Evolutionary conservation across 2,888 invertebrate species (phyloP).

Genomic region (Diaprepes abbreviatus): DNA sequence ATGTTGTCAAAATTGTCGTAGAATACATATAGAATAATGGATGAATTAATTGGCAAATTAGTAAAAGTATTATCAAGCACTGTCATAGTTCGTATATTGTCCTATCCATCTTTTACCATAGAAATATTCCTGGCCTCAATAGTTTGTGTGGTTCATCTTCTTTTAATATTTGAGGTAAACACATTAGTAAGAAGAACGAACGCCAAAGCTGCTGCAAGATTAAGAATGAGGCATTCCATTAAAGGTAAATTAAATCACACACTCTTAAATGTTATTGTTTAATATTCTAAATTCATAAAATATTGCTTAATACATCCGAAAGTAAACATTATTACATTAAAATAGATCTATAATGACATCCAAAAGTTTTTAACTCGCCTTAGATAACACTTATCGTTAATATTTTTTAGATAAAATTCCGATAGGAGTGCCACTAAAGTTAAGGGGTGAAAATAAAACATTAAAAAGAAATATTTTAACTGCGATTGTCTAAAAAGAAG

Average conservation of each 20-base stretch:
- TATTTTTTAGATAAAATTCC: constrained; percentile 16
- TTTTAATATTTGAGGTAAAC: constrained; percentile 58
- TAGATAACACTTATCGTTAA: background rate
- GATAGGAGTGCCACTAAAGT: constrained; percentile 9
- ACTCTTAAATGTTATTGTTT: no score
- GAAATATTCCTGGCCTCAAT: constrained; percentile 58
- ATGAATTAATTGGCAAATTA: constrained; percentile 54
- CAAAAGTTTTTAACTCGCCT: background rate
- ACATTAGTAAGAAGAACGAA: constrained; percentile 54
- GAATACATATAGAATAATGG: constrained; percentile 55
- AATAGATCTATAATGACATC: no score
- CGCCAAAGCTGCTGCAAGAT: constrained; percentile 51
- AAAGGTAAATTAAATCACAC: no score
- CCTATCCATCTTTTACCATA: constrained; percentile 60
- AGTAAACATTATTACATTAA: no score
- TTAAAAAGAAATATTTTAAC: constrained; percentile 19
- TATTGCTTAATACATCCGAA: no score
- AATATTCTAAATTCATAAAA: no score
- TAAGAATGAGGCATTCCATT: constrained; percentile 50
- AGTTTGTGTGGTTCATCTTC: constrained; percentile 57
- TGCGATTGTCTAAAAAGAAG: background rate
- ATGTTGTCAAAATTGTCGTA: constrained; percentile 40
- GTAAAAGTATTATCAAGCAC: constrained; percentile 58
- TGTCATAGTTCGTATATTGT: constrained; percentile 59
- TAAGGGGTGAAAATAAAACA: constrained; percentile 21